Base-by-base conservation (phyloP, 2,888 invertebrate genomes). In the Pachymerium ferrugineum region DNA sequence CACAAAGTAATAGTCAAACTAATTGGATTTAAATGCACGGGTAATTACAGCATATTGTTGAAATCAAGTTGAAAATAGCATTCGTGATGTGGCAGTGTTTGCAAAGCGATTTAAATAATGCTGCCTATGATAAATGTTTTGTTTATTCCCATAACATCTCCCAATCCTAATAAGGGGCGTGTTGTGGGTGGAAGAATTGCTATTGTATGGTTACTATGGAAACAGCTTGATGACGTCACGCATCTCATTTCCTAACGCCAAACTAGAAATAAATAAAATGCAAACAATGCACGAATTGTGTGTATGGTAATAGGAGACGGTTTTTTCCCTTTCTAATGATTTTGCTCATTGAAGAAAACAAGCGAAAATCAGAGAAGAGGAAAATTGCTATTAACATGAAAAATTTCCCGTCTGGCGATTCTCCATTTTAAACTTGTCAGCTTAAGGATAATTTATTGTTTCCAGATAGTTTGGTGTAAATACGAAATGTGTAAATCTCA, bases 261-360 rank as follows among this genome's bases (percentile, higher is more conserved):
- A 62, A 62, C 62, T n/a, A 62, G 28, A 62, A 62, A 62, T 62
- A 62, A 62, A 62, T 62, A 62, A 62, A 62, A 62, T 62, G 62
- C 62, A 62, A 62, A 62, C 62, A 62, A 62, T 62, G 5, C 62
- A 62, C 62, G 62, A 62, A 62, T 22, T 28, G 62, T 62, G n/a
- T 62, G 62, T n/a, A 62, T 62, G 62, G 62, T 25, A 62, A 62
- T 10, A 28, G n/a, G 62, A 25, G 25, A 62, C 22, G 22, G 22
- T 62, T 62, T 42, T 62, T 62, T 12, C 28, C 62, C n/a, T 28
- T 28, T 16, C n/a, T 62, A 62, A 62, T 62, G 62, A 62, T 62
- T 62, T 28, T 28, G 28, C 28, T 5, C 8, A 12, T 22, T 62
- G 62, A 28, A 62, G 25, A 62, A 22, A 62, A 62, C 16, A 62